These are phyloP conservation scores for Altica lythri DNA, from an alignment of 2,888 invertebrate genomes.

Conservation along the genomic window DNA sequence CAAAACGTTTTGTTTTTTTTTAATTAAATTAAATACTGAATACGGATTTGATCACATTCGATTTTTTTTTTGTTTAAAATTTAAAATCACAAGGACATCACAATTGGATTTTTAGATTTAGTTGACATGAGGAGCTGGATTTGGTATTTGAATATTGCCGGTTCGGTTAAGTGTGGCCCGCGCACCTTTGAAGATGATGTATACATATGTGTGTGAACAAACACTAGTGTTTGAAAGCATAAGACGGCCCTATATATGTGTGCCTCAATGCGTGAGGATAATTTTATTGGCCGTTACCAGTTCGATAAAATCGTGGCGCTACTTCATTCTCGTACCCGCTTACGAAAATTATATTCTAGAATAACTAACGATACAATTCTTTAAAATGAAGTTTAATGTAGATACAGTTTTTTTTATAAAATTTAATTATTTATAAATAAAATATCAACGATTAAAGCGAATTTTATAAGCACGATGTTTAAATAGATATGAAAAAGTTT, in stretches of 20 bases:
- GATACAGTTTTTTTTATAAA: too few species aligned
- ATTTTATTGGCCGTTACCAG: constrained; percentile 42
- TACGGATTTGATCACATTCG: constrained; percentile 29
- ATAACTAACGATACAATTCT: too few species aligned
- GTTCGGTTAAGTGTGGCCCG: constrained; percentile 22
- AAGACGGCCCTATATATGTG: constrained; percentile 49
- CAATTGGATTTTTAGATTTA: constrained; percentile 29
- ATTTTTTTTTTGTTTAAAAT: constrained; percentile 24
- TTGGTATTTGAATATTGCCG: constrained; percentile 26
- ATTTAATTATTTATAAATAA: too few species aligned
- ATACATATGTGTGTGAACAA: constrained; percentile 38
- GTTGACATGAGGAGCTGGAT: too few species aligned
- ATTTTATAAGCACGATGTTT: too few species aligned
- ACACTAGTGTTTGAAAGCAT: constrained; percentile 47
- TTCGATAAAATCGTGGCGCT: constrained; percentile 40
- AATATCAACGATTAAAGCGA: too few species aligned
- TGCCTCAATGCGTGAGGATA: constrained; percentile 47
- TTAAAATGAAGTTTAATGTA: too few species aligned
- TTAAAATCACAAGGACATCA: constrained; percentile 36
- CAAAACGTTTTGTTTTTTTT: too few species aligned
- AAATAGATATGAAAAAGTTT: too few species aligned
- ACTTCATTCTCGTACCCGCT: too few species aligned
- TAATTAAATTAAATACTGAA: constrained; percentile 29
- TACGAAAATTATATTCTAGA: too few species aligned
- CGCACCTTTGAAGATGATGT: constrained; percentile 33